phyloP scores from a whole-genome alignment of 2,113 vertebrate genomes.

The Ellobius talpinus region DNA sequence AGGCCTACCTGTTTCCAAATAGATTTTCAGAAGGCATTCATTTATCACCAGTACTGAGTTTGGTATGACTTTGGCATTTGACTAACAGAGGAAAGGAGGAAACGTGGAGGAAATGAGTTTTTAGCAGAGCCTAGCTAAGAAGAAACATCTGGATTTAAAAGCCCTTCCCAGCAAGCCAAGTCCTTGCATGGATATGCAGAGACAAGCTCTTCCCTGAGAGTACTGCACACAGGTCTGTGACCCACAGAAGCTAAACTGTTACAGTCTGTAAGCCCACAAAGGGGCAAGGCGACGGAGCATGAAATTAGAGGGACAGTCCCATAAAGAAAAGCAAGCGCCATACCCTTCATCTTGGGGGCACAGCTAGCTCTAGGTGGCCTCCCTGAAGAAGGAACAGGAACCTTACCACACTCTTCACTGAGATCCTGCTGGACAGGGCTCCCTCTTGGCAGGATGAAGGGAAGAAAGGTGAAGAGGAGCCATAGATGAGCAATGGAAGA shows the following conservation, averaged over 20 bases:
- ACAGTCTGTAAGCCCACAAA: background rate
- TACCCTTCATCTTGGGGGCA: background rate
- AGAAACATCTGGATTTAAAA: background rate
- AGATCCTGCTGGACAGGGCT: background rate
- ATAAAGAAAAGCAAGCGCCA: background rate
- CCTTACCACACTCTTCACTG: rapidly evolving
- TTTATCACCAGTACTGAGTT: slow-evolving; percentile 63
- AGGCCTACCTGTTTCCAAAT: slow-evolving; percentile 69
- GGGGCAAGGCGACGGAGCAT: background rate
- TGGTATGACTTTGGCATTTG: slow-evolving; percentile 70
- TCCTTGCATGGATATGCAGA: background rate
- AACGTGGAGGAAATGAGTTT: background rate
- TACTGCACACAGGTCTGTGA: background rate
- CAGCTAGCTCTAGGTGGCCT: background rate
- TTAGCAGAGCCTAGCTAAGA: background rate
- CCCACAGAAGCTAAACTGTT: background rate
- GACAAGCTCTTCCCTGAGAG: background rate
- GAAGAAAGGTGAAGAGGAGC: background rate
- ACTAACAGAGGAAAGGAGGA: slow-evolving; percentile 44
- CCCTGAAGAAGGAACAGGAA: background rate
- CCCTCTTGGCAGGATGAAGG: background rate
- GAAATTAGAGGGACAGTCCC: background rate
- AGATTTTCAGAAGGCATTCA: slow-evolving; percentile 64
- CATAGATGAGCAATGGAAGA: background rate
- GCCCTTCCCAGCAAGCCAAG: background rate